These are phyloP conservation scores for Salmo trutta DNA, from an alignment of 2,797 vertebrate genomes.

Conservation along the genomic window DNA sequence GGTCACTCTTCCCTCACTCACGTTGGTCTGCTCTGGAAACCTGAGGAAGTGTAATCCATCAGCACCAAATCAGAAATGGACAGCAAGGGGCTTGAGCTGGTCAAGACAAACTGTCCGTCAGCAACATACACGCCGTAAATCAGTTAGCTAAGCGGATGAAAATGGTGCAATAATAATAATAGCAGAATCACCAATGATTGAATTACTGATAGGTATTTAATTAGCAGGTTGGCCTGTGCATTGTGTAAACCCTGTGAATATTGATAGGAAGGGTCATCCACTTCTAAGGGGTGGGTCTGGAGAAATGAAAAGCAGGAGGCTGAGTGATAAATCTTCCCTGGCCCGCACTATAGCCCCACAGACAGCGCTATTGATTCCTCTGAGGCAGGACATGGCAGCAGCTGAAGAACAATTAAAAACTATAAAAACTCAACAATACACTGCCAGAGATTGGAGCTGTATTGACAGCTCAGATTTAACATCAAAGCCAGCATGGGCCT, in stretches of 20 bases:
- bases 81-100: slow-evolving; percentile 1
- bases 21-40: slow-evolving; percentile 27
- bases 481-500: neutral
- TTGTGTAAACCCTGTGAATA: slow-evolving; percentile 21
- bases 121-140: slow-evolving; percentile 3
- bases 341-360: neutral
- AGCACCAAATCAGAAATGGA: slow-evolving; percentile 9
- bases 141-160: neutral
- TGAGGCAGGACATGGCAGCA: slow-evolving; percentile 11
- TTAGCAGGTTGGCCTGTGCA: slow-evolving; percentile 55
- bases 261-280: slow-evolving; percentile 32
- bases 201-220: slow-evolving; percentile 75
- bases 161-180: neutral
- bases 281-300: neutral
- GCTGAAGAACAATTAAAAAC: slow-evolving; percentile 45
- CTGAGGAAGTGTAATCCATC: slow-evolving; percentile 15
- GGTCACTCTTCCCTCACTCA: slow-evolving; percentile 3
- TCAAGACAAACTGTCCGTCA: slow-evolving; percentile 22
- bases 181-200: slow-evolving; percentile 35
- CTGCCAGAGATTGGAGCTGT: neutral
- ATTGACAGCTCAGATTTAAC: neutral
- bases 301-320: slow-evolving; percentile 15
- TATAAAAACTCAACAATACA: slow-evolving; percentile 32
- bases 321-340: slow-evolving; percentile 56
- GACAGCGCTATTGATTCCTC: slow-evolving; percentile 12